These are phyloP conservation scores for Drosophila histrio DNA, from an alignment of 2,888 invertebrate species.

Conservation along the genomic window DNA sequence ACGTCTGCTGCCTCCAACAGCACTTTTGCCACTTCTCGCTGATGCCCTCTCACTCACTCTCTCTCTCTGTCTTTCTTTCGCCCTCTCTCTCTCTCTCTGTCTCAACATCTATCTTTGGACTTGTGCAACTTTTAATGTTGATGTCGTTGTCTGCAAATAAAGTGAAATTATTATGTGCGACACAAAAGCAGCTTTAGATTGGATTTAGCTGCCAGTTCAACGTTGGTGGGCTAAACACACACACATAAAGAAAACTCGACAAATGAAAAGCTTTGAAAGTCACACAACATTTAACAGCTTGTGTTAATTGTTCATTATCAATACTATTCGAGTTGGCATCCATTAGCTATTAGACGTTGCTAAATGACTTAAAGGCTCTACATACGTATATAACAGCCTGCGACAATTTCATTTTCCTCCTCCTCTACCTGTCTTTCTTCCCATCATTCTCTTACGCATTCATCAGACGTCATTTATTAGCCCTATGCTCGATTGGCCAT, in stretches of 20 bases:
- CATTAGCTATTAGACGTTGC: constrained; percentile 44
- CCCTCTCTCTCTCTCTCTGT: neutral
- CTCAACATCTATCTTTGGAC: constrained; percentile 5
- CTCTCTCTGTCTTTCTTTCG: neutral
- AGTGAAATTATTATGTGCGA: constrained; percentile 74
- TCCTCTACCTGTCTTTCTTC: neutral
- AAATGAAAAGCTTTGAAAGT: constrained; percentile 58
- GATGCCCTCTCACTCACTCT: neutral
- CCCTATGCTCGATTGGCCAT: constrained; percentile 18
- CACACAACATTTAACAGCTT: constrained; percentile 25
- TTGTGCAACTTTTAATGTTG: constrained; percentile 57
- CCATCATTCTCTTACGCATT: neutral
- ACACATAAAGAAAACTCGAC: constrained; percentile 9
- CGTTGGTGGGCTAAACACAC: constrained; percentile 47
- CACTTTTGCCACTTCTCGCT: constrained; percentile 72
- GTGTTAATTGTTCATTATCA: constrained; percentile 43
- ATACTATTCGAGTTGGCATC: constrained; percentile 18
- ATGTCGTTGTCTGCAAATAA: constrained; percentile 56
- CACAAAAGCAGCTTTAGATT: constrained; percentile 61
- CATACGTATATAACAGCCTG: constrained; percentile 9
- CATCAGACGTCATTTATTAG: constrained; percentile 21
- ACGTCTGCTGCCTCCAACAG: constrained; percentile 30
- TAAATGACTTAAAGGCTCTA: constrained; percentile 22
- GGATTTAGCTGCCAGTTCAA: constrained; percentile 50
- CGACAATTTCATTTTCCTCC: constrained; percentile 14